Percentiles rank a stretch among this genome's conserved stretches.
phyloP scores from a whole-genome alignment of 1,140 invertebrate genomes.

The Drosophila nigrodunni region DNA sequence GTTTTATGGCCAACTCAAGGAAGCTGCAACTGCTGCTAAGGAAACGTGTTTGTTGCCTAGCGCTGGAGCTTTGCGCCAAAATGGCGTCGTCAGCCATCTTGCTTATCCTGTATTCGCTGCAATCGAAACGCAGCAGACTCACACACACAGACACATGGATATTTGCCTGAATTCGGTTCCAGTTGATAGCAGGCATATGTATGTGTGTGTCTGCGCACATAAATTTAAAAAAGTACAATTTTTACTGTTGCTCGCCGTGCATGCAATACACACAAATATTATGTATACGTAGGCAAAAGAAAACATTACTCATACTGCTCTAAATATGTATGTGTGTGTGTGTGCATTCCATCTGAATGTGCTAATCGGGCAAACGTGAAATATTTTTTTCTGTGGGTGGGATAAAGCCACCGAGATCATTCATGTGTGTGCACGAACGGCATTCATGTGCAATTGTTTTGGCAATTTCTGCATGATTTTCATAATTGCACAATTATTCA shows the following conservation, averaged over 20 bases:
- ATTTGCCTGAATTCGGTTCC: constrained; percentile 6
- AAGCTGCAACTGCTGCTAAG: constrained; percentile 48
- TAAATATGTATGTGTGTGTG: neutral
- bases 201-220: constrained; percentile 49
- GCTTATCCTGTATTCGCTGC: constrained; percentile 41
- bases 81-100: constrained; percentile 51
- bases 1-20: constrained; percentile 66
- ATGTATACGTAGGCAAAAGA: constrained; percentile 4
- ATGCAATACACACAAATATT: constrained; percentile 32
- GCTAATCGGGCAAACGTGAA: constrained; percentile 14
- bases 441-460: constrained; percentile 28
- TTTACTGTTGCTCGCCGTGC: constrained; percentile 16
- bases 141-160: neutral
- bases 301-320: constrained; percentile 29
- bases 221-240: constrained; percentile 43
- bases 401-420: constrained; percentile 3
- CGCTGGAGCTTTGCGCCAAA: constrained; percentile 59
- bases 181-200: neutral
- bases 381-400: constrained; percentile 1
- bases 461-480: constrained; percentile 12
- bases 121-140: constrained; percentile 54
- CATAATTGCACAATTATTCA: constrained; percentile 24
- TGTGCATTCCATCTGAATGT: neutral
- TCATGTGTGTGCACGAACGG: constrained; percentile 27
- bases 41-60: constrained; percentile 66